Base-by-base conservation (phyloP, 1,140 invertebrate genomes). In the Drosophila grimshawi region DNA sequence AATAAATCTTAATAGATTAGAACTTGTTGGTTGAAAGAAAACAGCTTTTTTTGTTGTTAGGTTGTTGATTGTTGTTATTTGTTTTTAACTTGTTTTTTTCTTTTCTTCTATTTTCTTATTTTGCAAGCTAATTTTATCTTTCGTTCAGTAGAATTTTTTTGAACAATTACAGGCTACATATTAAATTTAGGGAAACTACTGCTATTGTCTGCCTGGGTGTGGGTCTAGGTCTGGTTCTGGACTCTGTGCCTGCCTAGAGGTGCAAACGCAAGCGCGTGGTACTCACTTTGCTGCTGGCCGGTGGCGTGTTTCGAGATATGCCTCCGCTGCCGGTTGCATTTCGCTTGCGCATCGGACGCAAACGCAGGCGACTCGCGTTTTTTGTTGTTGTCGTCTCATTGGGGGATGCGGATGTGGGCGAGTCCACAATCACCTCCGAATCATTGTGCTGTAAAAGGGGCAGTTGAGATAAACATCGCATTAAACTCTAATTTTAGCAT, bases 251-350 rank as follows among this genome's bases (percentile, higher is more conserved):
- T 68, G 53, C 33, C 51, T 89, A 89, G 45, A 86, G 79, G 63
- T 83, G 82, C 82, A 86, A 19, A 53, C 77, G 77, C 60, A 75
- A 52, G 55, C 77, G 79, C 57, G 48, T 48, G 53, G 59, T 91
- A 91, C 80, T 88, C 80, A 91, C 89, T 91, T 89, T 85, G 81
- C 49, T 37, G 53, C 41, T 30, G 56, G 2, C 43, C 53, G 64
- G 11, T 39, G 75, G 39, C 3, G 56, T 48, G 19, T 7, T 67
- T 64, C 63, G 45, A 19, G 61, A 10, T 19, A 19, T 19, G n/a
- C 11, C 35, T 59, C 51, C 56, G 29, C 19, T 61, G 29, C 19
- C 49, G 29, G 2, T 70, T 2, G 56, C 49, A 19, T 55, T 74
- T 33, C 68, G 52, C 45, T 19, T 70, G 35, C 86, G 88, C 52